These are phyloP conservation scores for Sinella curviseta DNA, from an alignment of 1,140 invertebrate species.

Conservation along the genomic window DNA sequence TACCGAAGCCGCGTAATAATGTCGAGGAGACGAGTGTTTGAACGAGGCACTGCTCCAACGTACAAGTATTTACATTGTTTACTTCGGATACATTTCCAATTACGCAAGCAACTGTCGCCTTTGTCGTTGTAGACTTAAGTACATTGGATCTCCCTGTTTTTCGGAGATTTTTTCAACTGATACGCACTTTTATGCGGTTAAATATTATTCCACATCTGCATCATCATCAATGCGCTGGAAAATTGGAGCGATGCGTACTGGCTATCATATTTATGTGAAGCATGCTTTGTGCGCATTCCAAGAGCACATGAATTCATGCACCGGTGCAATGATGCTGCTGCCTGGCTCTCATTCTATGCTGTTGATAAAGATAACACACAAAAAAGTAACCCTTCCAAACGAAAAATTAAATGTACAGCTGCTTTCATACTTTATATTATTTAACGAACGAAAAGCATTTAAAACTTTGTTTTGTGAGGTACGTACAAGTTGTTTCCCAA, in stretches of 20 bases:
- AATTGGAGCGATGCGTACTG: no score
- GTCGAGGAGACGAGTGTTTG: no score
- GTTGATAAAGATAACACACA: neutral
- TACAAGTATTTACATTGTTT: neutral
- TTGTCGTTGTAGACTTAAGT: neutral
- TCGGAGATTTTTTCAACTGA: slow-evolving; percentile 1
- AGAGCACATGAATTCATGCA: no score
- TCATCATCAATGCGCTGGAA: neutral
- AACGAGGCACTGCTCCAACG: no score
- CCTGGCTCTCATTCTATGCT: neutral
- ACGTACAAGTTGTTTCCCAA: neutral
- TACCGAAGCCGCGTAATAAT: no score
- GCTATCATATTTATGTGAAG: no score
- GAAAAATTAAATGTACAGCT: neutral
- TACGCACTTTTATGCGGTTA: slow-evolving; percentile 21
- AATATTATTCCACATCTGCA: slow-evolving; percentile 1
- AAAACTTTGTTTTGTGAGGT: neutral
- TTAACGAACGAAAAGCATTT: neutral
- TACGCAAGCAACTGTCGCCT: neutral
- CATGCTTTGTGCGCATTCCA: no score
- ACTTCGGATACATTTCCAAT: neutral
- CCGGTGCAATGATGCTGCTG: neutral
- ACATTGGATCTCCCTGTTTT: neutral
- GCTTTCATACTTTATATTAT: neutral
- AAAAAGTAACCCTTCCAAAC: neutral